A percentile compares a stretch with the other conserved stretches of the same genome.
Conservation (phyloP, 2,888 invertebrate genomes). For the Suillia variegata region DNA sequence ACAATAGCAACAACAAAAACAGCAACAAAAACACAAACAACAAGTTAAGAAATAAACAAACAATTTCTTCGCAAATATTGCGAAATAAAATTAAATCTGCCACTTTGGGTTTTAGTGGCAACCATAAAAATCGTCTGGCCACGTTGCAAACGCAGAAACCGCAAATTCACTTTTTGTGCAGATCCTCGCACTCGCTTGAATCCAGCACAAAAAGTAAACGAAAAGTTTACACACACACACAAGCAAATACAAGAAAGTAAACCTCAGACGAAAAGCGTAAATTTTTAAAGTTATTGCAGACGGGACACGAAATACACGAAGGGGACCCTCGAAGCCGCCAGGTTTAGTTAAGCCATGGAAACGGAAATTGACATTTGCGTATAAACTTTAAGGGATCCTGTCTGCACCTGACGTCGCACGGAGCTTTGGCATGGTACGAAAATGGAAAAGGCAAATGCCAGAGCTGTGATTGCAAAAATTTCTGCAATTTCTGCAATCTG, state of each 20-base stretch:
- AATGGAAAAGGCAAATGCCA: no score
- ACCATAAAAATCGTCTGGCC: constrained; percentile 60
- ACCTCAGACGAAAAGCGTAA: constrained; percentile 4
- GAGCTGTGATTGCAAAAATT: no score
- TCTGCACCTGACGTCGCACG: no score
- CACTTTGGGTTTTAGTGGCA: constrained; percentile 50
- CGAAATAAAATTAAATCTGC: constrained; percentile 58
- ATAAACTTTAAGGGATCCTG: no score
- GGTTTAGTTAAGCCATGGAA: no score
- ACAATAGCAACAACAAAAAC: neutral
- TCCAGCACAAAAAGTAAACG: constrained; percentile 27
- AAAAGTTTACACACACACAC: constrained; percentile 18
- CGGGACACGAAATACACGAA: neutral
- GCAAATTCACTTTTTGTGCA: constrained; percentile 37
- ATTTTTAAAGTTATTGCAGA: constrained; percentile 7
- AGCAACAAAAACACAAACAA: constrained; percentile 9
- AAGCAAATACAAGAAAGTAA: no score
- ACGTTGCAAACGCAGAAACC: constrained; percentile 38
- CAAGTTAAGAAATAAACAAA: constrained; percentile 40
- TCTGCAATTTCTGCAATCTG: no score
- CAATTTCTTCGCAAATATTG: constrained; percentile 40
- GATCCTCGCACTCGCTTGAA: no score
- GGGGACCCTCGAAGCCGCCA: no score
- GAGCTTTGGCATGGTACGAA: no score
- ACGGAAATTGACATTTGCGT: neutral